Percentiles rank a stretch among this genome's conserved stretches.
phyloP scores from a whole-genome alignment of 2,797 vertebrate species.

The Synaphobranchus kaupii region DNA sequence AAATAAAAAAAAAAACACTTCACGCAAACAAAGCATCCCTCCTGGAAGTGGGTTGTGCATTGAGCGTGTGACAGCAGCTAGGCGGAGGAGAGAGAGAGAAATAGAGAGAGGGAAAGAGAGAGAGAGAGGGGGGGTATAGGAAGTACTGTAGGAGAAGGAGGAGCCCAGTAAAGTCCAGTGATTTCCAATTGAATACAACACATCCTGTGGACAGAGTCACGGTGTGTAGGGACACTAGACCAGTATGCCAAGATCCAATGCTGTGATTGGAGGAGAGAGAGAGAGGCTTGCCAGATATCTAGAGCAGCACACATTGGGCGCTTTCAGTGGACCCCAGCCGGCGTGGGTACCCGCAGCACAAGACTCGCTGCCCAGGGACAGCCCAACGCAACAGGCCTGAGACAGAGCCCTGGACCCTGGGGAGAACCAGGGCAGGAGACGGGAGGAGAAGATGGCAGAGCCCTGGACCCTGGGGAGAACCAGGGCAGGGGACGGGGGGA shows the following conservation, averaged over 20 bases:
- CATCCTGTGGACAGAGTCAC: not conserved
- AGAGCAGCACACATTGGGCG: conserved; percentile 52
- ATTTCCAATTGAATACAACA: not conserved
- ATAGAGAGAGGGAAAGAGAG: conserved; percentile 22
- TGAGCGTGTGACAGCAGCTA: conserved; percentile 14
- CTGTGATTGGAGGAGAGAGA: conserved; percentile 60
- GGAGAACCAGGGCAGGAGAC: conserved; percentile 45
- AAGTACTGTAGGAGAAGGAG: conserved; percentile 50
- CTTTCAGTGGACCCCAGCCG: conserved; percentile 56
- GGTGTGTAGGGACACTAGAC: conserved; percentile 49
- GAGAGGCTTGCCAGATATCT: conserved; percentile 53
- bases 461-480: conserved; percentile 54
- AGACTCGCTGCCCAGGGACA: conserved; percentile 55
- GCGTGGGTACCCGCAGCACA: conserved; percentile 26
- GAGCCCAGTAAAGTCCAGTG: conserved; percentile 42
- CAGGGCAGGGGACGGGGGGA: conserved; percentile 39
- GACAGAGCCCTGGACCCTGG: conserved; percentile 57
- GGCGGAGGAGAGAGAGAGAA: conserved; percentile 49
- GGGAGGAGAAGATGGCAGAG: conserved; percentile 48
- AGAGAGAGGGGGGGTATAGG: conserved; percentile 62
- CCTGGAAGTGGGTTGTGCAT: conserved; percentile 38
- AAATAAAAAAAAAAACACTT: conserved; percentile 44
- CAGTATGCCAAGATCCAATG: conserved; percentile 58
- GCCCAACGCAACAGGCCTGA: conserved; percentile 61
- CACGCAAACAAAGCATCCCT: conserved; percentile 50